Conservation (phyloP, 2,888 invertebrate species). For the Nomada flava region DNA sequence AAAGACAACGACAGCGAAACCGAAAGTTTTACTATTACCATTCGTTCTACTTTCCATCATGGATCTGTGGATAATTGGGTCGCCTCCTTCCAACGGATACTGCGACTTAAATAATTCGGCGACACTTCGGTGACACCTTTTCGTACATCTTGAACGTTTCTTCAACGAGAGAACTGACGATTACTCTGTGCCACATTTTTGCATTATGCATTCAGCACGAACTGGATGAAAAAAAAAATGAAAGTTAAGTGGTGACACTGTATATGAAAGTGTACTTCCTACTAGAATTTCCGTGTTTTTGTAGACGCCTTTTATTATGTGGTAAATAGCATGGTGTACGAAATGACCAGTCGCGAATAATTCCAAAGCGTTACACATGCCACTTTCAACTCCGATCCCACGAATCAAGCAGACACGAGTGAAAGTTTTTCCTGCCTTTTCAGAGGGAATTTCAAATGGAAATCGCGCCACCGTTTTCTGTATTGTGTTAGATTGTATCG, state of each 20-base stretch:
- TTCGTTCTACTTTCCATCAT: conserved; percentile 81
- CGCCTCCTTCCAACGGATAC: conserved; percentile 44
- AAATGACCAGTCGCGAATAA: conserved; percentile 26
- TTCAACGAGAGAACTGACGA: no score
- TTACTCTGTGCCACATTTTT: background rate
- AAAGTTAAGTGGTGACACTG: background rate
- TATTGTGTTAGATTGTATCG: background rate
- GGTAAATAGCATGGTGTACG: background rate
- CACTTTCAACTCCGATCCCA: conserved; percentile 27
- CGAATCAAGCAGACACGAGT: background rate
- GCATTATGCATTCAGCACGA: background rate
- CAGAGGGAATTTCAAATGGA: background rate
- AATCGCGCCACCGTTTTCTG: background rate
- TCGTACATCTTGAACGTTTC: no score
- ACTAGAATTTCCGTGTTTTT: conserved; percentile 26
- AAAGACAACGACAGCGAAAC: conserved; percentile 79
- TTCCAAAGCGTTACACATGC: conserved; percentile 14
- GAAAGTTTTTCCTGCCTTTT: conserved; percentile 35
- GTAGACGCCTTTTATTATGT: background rate
- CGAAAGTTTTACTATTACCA: conserved; percentile 77
- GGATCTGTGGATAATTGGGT: conserved; percentile 69
- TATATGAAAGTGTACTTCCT: background rate
- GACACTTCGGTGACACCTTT: no score
- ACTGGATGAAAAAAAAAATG: background rate
- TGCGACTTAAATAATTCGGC: no score